These are phyloP conservation scores for Sarcophaga bullata DNA, from an alignment of 1,140 invertebrate species.

Conservation along the genomic window DNA sequence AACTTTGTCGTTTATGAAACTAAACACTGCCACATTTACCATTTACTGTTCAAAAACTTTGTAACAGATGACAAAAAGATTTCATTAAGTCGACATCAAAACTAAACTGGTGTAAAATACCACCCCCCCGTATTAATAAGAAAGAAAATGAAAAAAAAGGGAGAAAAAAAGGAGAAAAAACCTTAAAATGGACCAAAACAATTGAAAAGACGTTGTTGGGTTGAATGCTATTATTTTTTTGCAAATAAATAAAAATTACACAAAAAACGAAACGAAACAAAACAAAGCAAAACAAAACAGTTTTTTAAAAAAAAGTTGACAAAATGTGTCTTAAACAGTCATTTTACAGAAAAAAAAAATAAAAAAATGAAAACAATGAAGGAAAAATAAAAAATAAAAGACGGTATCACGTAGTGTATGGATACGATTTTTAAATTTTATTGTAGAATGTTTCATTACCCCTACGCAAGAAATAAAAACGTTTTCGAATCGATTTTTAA, in stretches of 20 bases:
- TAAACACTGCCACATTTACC: conserved; percentile 32
- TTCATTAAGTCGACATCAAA: conserved; percentile 35
- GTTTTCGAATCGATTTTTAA: no score
- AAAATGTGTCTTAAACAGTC: conserved; percentile 23
- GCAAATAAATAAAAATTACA: no score
- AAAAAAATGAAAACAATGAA: no score
- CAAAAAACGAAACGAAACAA: not conserved
- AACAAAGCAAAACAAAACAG: not conserved
- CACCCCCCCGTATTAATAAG: not conserved
- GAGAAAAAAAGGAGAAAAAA: conserved; percentile 13
- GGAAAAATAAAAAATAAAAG: no score
- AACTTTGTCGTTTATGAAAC: conserved; percentile 33
- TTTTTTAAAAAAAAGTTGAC: not conserved
- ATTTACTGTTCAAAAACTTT: not conserved
- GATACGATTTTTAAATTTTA: not conserved
- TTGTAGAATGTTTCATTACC: not conserved
- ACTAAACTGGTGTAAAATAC: conserved; percentile 2
- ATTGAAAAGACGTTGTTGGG: conserved; percentile 18
- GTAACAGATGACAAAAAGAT: conserved; percentile 41
- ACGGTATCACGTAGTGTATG: not conserved
- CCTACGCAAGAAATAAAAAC: not conserved
- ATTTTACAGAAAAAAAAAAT: not conserved
- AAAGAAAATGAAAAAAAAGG: not conserved
- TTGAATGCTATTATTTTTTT: no score
- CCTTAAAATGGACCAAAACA: conserved; percentile 12